Evolutionary conservation across 2,113 vertebrate species (phyloP).

Genomic region (Melanerpes formicivorus): DNA sequence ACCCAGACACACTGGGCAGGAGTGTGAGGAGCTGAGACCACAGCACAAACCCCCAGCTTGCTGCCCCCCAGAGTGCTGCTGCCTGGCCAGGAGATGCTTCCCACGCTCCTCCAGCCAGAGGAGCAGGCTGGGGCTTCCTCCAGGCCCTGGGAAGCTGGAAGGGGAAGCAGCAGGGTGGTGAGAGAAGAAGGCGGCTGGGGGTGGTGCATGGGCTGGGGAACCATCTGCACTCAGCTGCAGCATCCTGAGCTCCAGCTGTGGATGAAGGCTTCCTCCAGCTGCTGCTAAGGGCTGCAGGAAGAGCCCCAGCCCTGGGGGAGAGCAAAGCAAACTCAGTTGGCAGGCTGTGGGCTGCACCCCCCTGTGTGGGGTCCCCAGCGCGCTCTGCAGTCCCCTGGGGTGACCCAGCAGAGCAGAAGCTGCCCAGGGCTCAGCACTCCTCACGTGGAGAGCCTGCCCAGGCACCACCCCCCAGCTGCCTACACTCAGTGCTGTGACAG

Average conservation of each 20-base stretch:
- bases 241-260: not conserved
- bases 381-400: not conserved
- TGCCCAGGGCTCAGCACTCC: not conserved
- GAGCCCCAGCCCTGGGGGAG: not conserved
- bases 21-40: not conserved
- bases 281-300: not conserved
- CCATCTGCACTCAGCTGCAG: not conserved
- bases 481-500: not conserved
- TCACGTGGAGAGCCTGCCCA: not conserved
- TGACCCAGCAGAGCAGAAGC: not conserved
- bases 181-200: rapidly evolving
- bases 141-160: not conserved
- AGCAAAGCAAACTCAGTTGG: not conserved
- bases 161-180: not conserved
- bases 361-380: rapidly evolving
- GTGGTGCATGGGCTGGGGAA: not conserved
- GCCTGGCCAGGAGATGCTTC: rapidly evolving
- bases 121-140: not conserved
- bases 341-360: not conserved
- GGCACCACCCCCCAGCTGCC: rapidly evolving
- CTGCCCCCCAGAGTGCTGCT: rapidly evolving
- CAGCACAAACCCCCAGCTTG: not conserved
- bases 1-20: rapidly evolving
- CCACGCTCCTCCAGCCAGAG: not conserved
- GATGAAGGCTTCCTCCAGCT: not conserved